These are phyloP conservation scores for Macrosteles quadrilineatus DNA, from an alignment of 1,140 invertebrate species.

Conservation along the genomic window DNA sequence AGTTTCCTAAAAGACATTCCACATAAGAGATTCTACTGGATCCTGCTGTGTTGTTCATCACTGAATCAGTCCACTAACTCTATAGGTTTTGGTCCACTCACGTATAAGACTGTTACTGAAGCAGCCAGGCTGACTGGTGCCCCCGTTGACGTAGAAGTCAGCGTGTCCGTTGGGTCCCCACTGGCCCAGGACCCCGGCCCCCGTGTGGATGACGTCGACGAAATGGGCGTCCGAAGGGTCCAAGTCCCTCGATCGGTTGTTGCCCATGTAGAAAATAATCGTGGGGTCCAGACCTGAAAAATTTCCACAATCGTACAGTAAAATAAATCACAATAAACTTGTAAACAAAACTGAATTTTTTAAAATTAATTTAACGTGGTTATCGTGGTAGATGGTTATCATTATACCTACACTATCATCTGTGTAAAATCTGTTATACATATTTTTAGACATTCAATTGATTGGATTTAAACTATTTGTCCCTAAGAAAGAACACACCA, in stretches of 20 bases:
- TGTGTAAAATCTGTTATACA: too few species aligned
- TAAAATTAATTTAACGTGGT: constrained; percentile 10
- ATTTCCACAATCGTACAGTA: too few species aligned
- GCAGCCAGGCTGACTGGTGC: constrained; percentile 84
- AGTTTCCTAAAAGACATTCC: too few species aligned
- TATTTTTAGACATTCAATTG: too few species aligned
- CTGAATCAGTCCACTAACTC: too few species aligned
- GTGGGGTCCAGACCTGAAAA: constrained; percentile 75
- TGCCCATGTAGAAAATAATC: constrained; percentile 75
- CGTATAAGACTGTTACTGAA: constrained; percentile 75
- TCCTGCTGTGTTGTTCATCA: too few species aligned
- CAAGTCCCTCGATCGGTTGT: constrained; percentile 75
- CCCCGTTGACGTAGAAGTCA: constrained; percentile 90
- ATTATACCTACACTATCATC: too few species aligned
- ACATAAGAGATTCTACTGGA: too few species aligned
- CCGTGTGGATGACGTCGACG: constrained; percentile 87
- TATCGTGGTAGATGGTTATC: too few species aligned
- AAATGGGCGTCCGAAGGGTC: constrained; percentile 83
- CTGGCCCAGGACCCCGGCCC: constrained; percentile 79
- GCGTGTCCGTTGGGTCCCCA: constrained; percentile 86
- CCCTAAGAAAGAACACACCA: too few species aligned
- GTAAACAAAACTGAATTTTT: background rate
- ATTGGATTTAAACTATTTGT: too few species aligned
- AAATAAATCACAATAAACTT: constrained; percentile 36
- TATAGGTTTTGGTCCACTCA: constrained; percentile 55